These are phyloP conservation scores for Dorcus parallelipipedus DNA, from an alignment of 2,888 invertebrate species.

Conservation along the genomic window DNA sequence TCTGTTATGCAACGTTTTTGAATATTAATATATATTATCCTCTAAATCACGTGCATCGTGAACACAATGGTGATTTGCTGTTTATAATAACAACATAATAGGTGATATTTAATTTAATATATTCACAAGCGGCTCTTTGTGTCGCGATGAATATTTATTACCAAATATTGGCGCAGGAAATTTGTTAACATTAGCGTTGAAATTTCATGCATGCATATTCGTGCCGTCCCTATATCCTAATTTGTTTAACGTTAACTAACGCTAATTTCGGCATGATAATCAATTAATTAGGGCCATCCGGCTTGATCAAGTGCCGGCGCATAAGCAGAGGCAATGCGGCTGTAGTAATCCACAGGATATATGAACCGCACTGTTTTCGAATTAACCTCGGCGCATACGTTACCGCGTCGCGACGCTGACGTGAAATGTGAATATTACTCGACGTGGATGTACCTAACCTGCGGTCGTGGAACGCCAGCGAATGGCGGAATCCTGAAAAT, in stretches of 20 bases:
- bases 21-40: too few species aligned
- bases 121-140: not conserved
- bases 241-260: conserved; percentile 15
- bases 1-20: too few species aligned
- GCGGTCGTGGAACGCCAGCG: not conserved
- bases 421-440: conserved; percentile 19
- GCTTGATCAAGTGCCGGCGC: conserved; percentile 10
- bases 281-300: conserved; percentile 12
- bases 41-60: too few species aligned
- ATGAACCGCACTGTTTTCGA: conserved; percentile 13
- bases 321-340: conserved; percentile 1
- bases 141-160: conserved; percentile 8
- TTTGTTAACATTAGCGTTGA: conserved; percentile 5
- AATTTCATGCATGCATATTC: not conserved
- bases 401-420: conserved; percentile 8
- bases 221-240: conserved; percentile 8
- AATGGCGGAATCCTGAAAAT: conserved; percentile 16
- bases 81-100: too few species aligned
- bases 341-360: conserved; percentile 11
- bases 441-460: not conserved
- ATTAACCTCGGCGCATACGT: conserved; percentile 6
- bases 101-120: not conserved
- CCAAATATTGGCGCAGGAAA: conserved; percentile 1
- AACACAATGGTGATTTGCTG: too few species aligned
- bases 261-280: conserved; percentile 13